Evolutionary conservation across 2,113 vertebrate genomes (phyloP).

Genomic region (Xyliphius kryptos): DNA sequence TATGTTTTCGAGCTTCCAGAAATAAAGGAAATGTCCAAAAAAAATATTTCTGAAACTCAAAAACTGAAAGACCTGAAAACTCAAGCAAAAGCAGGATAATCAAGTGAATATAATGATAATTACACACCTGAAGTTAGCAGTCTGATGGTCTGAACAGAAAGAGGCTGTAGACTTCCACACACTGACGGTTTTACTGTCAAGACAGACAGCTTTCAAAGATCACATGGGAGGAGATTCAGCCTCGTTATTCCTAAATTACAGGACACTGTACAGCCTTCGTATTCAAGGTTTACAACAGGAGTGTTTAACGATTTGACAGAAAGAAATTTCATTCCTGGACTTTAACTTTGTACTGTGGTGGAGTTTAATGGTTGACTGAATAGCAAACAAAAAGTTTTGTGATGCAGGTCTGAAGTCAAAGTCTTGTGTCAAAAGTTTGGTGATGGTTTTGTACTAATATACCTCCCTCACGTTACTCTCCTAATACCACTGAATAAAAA

Average conservation of each 20-base stretch:
- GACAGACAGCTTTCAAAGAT: conserved; percentile 46
- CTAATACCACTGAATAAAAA: too few species aligned
- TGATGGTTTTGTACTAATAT: background rate
- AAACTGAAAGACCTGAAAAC: background rate
- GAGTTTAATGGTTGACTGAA: background rate
- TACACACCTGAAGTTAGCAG: conserved; percentile 27
- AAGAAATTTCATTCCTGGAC: background rate
- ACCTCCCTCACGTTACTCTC: background rate
- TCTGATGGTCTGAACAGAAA: conserved; percentile 1
- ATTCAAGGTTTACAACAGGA: background rate
- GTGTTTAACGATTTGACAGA: background rate
- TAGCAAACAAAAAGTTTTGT: background rate
- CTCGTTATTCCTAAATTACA: conserved; percentile 10
- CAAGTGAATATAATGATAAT: background rate
- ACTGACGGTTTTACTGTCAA: background rate
- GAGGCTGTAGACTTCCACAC: conserved; percentile 6
- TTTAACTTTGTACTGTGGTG: background rate
- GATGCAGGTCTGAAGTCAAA: background rate
- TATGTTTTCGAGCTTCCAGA: too few species aligned
- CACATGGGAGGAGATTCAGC: conserved; percentile 53
- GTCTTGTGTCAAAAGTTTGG: background rate
- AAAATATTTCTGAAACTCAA: too few species aligned
- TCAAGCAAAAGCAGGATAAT: background rate
- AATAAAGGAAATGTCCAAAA: too few species aligned
- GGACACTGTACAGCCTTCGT: background rate